Evolutionary conservation across 1,140 invertebrate species (phyloP).

Genomic region (Drosophila lini): DNA sequence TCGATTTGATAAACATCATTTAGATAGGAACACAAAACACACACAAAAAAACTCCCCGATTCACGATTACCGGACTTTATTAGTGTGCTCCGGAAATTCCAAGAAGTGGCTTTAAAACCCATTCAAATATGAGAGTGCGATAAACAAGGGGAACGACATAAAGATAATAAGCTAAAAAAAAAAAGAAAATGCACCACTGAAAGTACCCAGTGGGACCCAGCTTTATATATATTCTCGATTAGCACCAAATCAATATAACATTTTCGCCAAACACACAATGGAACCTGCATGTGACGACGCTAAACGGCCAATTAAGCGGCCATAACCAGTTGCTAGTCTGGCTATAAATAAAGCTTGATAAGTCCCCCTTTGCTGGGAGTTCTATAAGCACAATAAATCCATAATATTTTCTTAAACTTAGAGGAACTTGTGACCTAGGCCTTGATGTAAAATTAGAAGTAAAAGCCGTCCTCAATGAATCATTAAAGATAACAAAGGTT

Average conservation of each 20-base stretch:
- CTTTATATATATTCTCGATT: not conserved
- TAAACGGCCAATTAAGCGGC: slow-evolving; percentile 38
- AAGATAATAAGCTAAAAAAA: slow-evolving; percentile 6
- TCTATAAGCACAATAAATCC: slow-evolving; percentile 9
- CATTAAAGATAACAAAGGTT: slow-evolving; percentile 3
- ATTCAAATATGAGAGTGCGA: slow-evolving; percentile 39
- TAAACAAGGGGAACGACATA: not conserved
- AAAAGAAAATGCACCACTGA: not conserved
- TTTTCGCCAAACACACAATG: slow-evolving; percentile 20
- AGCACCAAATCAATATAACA: slow-evolving; percentile 7
- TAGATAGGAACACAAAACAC: slow-evolving; percentile 4
- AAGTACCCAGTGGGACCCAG: not conserved
- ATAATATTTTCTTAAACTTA: not conserved
- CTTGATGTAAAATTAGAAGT: not conserved
- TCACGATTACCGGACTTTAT: slow-evolving; percentile 25
- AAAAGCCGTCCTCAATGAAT: slow-evolving; percentile 1
- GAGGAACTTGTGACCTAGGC: slow-evolving; percentile 2
- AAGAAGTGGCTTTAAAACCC: slow-evolving; percentile 45
- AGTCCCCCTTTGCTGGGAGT: slow-evolving; percentile 1
- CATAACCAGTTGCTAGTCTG: slow-evolving; percentile 43
- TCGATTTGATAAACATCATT: slow-evolving; percentile 16
- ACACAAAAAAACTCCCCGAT: not conserved
- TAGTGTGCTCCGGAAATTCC: slow-evolving; percentile 46
- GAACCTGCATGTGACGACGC: slow-evolving; percentile 36
- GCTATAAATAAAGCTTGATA: slow-evolving; percentile 42